Evolutionary conservation across 37 sponge, comb jelly and placozoan genomes (phyloP), one percentile per base, ranked within the genome.

Genomic region (Mnemiopsis leidyi): DNA sequence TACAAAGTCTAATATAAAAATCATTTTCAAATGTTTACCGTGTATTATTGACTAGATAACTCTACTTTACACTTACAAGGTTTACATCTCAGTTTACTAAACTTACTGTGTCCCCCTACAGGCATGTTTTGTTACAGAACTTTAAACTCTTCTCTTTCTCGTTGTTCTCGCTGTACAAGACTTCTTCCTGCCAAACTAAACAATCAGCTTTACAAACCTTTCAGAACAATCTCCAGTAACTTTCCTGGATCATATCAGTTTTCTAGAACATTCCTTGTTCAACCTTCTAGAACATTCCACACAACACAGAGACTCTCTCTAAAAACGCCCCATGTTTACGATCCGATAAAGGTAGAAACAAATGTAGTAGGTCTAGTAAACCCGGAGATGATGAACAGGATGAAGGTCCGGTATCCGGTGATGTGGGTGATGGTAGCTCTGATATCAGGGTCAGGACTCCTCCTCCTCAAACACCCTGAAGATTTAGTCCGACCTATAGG

Each of bases 321-420:
- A 13, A 13, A 48, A 48, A 48, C 61, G 5, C 61, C 61, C 13
- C 9, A 48, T 48, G 9, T 13, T 13, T 48, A 18, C 61, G 61
- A 48, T 48, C 61, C 61, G 61, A 48, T 48, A 5, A 13, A 18
- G 13, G 61, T 13, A 18, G 61, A 77, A 33, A 13, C 33, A 28
- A 85, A 85, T 29, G 90, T 85, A 2, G 36, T 85, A 26, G 90
- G 90, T 23, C 90, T 85, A n/a, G 48, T 85, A 0, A n/a, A 85
- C 90, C 90, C 90, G 23, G 61, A 85, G 29, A 20, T 85, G n/a
- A 85, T 85, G 90, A 85, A 85, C 90, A 38, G 61, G 1, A 38
- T 39, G 90, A 38, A 40, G 23, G 18, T 25, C 24, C 90, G 90
- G 26, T 85, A 29, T 39, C 90, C 90, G 3, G 21, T 85, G 30